Evolutionary conservation across 2,797 vertebrate species (phyloP).

Genomic region (Esox lucius): DNA sequence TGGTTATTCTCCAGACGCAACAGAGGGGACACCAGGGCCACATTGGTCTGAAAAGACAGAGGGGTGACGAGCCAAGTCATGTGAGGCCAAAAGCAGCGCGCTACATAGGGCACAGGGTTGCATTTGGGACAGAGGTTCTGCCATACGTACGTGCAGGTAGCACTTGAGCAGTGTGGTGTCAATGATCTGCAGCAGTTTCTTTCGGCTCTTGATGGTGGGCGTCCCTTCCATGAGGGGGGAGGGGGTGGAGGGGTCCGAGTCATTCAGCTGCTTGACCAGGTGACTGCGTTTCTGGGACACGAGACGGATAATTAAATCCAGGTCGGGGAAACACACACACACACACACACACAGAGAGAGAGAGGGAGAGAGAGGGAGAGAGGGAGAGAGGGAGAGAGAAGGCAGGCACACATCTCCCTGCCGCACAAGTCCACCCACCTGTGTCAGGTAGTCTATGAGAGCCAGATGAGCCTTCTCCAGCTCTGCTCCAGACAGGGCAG

Average conservation of each 20-base stretch:
- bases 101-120: too few species aligned
- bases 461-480: constrained; percentile 96
- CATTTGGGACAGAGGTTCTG: not conserved
- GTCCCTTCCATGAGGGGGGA: constrained; percentile 97
- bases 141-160: constrained; percentile 90
- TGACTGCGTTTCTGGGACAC: constrained; percentile 90
- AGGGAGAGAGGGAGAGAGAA: too few species aligned
- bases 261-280: constrained; percentile 94
- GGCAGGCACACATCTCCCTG: not conserved
- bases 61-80: too few species aligned
- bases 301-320: too few species aligned
- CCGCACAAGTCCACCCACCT: constrained; percentile 67
- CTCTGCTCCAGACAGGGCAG: constrained; percentile 88
- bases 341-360: too few species aligned
- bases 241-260: constrained; percentile 91
- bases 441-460: constrained; percentile 98
- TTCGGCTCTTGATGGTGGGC: constrained; percentile 96
- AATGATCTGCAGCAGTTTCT: constrained; percentile 96
- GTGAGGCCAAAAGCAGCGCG: too few species aligned
- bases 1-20: constrained; percentile 98
- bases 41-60: constrained; percentile 83
- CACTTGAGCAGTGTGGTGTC: constrained; percentile 97
- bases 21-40: constrained; percentile 93
- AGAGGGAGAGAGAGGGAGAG: too few species aligned
- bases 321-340: constrained; percentile 1